Percentiles rank a stretch among this genome's conserved stretches.
Conservation (phyloP, 2,797 vertebrate genomes). For the Craterocephalus amniculus region DNA sequence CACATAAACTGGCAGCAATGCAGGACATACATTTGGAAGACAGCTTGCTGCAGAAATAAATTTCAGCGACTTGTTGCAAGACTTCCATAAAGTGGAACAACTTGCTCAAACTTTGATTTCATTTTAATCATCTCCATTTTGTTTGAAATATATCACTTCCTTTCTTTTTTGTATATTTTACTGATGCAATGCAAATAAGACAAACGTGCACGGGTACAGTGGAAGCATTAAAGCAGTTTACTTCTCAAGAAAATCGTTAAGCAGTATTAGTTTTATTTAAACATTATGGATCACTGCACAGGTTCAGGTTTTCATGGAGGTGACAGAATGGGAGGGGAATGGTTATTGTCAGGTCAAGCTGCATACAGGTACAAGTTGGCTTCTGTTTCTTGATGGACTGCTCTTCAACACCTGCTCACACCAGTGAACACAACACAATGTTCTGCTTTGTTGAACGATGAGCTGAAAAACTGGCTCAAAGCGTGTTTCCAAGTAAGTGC, state of each 20-base stretch:
- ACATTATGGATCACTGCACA: not conserved
- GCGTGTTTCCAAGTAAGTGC: slow-evolving; percentile 17
- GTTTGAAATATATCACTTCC: not conserved
- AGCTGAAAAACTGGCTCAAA: slow-evolving; percentile 59
- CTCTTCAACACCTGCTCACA: slow-evolving; percentile 32
- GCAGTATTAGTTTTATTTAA: not conserved
- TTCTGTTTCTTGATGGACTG: slow-evolving; percentile 23
- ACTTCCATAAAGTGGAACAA: not conserved
- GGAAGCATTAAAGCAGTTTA: not conserved
- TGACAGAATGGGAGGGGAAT: not conserved
- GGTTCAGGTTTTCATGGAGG: not conserved
- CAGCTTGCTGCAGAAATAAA: not conserved
- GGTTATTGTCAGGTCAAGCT: slow-evolving; percentile 10
- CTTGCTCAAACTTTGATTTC: not conserved
- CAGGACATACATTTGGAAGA: not conserved
- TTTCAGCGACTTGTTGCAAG: not conserved
- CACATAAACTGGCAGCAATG: not conserved
- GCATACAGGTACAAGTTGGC: slow-evolving; percentile 11
- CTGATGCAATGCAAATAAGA: not conserved
- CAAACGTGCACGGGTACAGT: no score
- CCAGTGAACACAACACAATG: slow-evolving; percentile 28
- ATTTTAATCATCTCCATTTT: not conserved
- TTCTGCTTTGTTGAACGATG: slow-evolving; percentile 41
- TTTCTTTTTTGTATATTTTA: not conserved
- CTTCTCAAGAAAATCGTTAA: not conserved